Conservation (phyloP, 2,797 vertebrate genomes). For the Carduelis carduelis region DNA sequence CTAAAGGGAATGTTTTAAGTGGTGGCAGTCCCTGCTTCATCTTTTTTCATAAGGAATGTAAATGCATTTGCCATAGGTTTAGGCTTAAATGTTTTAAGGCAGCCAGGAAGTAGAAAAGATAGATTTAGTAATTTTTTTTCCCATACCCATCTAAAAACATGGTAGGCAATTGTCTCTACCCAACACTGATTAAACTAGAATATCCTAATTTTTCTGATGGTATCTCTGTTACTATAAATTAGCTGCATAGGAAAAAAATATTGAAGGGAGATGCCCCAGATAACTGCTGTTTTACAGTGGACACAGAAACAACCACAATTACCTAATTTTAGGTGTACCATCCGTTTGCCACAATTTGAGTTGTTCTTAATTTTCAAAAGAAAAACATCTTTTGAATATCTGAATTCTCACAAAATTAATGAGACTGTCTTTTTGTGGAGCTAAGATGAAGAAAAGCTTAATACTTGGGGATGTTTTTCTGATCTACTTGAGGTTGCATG, state of each 20-base stretch:
- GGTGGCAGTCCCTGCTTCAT: background rate
- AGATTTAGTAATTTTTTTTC: background rate
- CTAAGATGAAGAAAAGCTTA: background rate
- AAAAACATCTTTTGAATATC: background rate
- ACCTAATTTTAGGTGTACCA: background rate
- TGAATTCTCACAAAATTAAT: background rate
- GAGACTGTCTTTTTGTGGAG: background rate
- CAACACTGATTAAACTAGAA: background rate
- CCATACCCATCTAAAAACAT: background rate
- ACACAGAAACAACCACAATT: background rate
- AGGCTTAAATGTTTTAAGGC: background rate
- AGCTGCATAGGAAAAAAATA: background rate
- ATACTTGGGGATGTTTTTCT: background rate
- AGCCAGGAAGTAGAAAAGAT: background rate
- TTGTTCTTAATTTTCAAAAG: background rate
- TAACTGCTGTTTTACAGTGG: background rate
- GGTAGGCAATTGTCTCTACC: background rate
- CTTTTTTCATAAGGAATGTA: background rate
- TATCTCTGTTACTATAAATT: background rate
- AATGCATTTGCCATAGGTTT: background rate
- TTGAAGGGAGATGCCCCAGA: accelerated
- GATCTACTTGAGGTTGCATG: background rate
- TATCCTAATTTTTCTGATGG: background rate
- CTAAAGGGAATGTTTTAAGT: background rate
- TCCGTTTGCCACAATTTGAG: background rate